phyloP scores from a whole-genome alignment of 2,888 invertebrate species.

The Horisme vitalbata region DNA sequence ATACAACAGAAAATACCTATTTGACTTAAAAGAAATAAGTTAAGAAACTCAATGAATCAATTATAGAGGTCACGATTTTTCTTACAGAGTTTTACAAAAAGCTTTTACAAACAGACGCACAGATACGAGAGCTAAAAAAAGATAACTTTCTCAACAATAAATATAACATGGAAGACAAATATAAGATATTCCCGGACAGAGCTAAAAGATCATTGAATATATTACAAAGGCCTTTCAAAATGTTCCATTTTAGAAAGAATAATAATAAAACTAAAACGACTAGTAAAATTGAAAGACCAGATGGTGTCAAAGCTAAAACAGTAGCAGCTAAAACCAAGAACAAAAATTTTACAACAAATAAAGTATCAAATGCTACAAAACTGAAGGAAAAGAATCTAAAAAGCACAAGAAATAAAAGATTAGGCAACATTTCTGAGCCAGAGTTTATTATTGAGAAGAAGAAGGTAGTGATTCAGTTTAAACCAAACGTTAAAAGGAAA shows the following conservation, averaged over 20 bases:
- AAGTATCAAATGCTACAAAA: background rate
- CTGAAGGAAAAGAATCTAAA: slow-evolving; percentile 3
- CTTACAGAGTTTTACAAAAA: slow-evolving; percentile 65
- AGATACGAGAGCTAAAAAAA: slow-evolving; percentile 59
- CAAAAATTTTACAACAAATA: no score
- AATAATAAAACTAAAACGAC: slow-evolving; percentile 6
- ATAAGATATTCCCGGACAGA: slow-evolving; percentile 36
- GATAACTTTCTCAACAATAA: background rate
- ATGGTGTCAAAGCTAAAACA: no score
- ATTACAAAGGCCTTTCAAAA: slow-evolving; percentile 24
- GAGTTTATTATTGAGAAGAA: slow-evolving; percentile 55
- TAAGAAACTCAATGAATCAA: no score
- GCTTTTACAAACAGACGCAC: slow-evolving; percentile 60
- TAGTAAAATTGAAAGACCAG: no score
- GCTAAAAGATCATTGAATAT: slow-evolving; percentile 47
- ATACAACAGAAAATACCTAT: no score
- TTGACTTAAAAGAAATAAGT: no score
- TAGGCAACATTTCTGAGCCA: slow-evolving; percentile 31
- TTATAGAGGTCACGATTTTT: no score
- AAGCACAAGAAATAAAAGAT: slow-evolving; percentile 29
- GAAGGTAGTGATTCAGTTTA: slow-evolving; percentile 50
- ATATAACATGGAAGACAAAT: slow-evolving; percentile 20
- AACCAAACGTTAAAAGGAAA: slow-evolving; percentile 39
- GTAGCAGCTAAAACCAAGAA: no score
- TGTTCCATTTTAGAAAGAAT: slow-evolving; percentile 21